phyloP scores from a whole-genome alignment of 2,797 vertebrate genomes.

The Columba guinea region DNA sequence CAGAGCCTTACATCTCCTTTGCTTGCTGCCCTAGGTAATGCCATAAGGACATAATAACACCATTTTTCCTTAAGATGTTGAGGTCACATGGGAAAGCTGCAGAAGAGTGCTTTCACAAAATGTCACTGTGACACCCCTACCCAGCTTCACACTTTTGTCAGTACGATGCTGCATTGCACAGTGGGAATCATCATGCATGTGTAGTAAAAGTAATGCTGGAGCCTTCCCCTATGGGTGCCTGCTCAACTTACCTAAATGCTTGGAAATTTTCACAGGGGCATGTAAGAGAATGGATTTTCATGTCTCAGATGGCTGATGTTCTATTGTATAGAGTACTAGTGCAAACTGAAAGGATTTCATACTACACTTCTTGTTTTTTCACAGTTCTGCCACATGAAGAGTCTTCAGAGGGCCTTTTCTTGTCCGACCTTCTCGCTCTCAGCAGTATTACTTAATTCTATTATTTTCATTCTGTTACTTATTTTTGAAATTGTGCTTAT shows the following conservation, averaged over 20 bases:
- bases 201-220: background rate
- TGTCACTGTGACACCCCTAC: background rate
- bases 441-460: background rate
- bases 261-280: background rate
- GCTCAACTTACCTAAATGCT: background rate
- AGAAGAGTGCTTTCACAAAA: background rate
- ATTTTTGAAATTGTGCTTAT: background rate
- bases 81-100: background rate
- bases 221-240: background rate
- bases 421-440: background rate
- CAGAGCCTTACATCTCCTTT: background rate
- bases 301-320: background rate
- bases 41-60: background rate
- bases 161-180: background rate
- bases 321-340: background rate
- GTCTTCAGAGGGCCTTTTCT: background rate
- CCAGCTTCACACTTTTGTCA: background rate
- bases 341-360: background rate
- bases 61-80: background rate
- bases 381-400: background rate
- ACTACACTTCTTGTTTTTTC: background rate
- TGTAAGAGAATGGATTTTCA: background rate
- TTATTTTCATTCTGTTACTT: background rate
- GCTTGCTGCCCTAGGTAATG: background rate
- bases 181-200: background rate